These are phyloP conservation scores for Tamandua tetradactyla DNA, from an alignment of 2,797 vertebrate species.

Conservation along the genomic window DNA sequence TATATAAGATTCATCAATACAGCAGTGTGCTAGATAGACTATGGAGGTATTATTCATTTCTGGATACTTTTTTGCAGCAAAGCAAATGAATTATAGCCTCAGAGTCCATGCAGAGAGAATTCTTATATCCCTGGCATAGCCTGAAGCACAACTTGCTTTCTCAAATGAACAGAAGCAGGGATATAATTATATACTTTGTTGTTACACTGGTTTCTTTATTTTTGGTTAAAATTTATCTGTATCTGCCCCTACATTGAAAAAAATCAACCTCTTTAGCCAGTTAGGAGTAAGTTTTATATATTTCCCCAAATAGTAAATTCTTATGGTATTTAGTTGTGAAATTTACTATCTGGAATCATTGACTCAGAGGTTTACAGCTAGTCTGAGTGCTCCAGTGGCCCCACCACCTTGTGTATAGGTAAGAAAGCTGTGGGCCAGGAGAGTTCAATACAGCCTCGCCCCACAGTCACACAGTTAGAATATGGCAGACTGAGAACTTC, in stretches of 20 bases:
- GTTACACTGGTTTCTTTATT: conserved; percentile 20
- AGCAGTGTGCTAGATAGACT: conserved; percentile 29
- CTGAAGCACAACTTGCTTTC: neutral
- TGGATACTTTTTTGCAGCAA: conserved; percentile 4
- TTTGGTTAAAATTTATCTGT: conserved; percentile 28
- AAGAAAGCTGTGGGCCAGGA: neutral
- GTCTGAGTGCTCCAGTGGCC: neutral
- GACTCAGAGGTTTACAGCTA: conserved; percentile 1
- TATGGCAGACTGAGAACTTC: neutral
- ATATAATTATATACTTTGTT: conserved; percentile 57
- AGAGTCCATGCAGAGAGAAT: neutral
- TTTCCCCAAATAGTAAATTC: conserved; percentile 2
- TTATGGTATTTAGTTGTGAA: neutral
- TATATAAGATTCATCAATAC: conserved; percentile 47
- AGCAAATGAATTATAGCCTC: conserved; percentile 1
- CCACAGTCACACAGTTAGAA: neutral
- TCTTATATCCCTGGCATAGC: neutral
- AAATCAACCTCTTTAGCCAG: neutral
- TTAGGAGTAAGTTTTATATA: neutral
- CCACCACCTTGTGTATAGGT: neutral
- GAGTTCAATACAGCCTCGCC: neutral
- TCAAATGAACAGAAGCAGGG: neutral
- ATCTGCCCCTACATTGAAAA: neutral
- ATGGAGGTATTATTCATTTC: conserved; percentile 52
- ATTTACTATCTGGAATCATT: neutral